Evolutionary conservation across 30 jellyfish, hydroid and myxozoan species (phyloP), one percentile per base, ranked within the genome.

Genomic region (Catostylus mosaicus): DNA sequence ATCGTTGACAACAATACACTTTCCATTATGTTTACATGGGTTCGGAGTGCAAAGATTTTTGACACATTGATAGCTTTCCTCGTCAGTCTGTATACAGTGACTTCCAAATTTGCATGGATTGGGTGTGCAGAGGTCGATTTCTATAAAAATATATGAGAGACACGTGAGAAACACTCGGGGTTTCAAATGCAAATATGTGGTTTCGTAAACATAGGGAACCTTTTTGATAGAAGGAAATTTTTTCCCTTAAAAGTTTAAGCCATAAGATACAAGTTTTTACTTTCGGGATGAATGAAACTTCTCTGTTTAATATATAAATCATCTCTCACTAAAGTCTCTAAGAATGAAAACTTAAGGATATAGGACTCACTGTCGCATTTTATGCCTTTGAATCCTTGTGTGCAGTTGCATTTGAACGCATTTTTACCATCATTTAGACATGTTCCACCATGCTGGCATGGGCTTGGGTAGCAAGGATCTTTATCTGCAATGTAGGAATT

Each of bases 101-200:
- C 98, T 94, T 37, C 99, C 99, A 60, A 89, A 94, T 0, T 97
- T 95, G 70, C 99, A 94, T 0, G 99, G 99, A 51, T 94, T 91
- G 16, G 99, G 99, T 16, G 96, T 30, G 52, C 99, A 94, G 30
- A 94, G 90, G 66, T 94, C 99, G 40, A 84, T 87, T 38, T 75
- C 99, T 94, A 72, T 16, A 62, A 48, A 2, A 16, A 48, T 2
- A 48, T 9, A 48, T 8, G 23, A 16, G 20, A 3, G 20, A n/a
- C n/a, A n/a, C n/a, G n/a, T n/a, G n/a, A n/a, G n/a, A 24, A 81
- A 30, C 30, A 24, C 54, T 26, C 45, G 3, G 52, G 12, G 20
- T 24, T 50, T 75, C 43, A 22, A 3, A 50, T 27, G n/a, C 11
- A 6, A 56, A 7, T 18, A 4, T 26, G 7, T 9, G 82, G 77